Evolutionary conservation across 2,888 invertebrate species (phyloP).

Genomic region (Caenorhabditis plicata): DNA sequence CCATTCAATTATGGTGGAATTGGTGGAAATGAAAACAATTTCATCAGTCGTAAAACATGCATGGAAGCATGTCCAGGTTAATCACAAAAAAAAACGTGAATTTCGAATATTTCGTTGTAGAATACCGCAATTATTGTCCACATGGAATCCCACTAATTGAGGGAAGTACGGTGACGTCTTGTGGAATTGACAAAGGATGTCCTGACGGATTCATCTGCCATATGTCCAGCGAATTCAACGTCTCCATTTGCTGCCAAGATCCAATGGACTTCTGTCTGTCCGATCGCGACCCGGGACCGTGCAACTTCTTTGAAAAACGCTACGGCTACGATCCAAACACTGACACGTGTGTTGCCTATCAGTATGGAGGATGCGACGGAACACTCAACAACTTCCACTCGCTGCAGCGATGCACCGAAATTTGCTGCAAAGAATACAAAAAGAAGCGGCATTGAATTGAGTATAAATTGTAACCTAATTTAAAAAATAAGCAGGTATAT

Average conservation of each 20-base stretch:
- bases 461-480: constrained; percentile 35
- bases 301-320: constrained; percentile 45
- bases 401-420: constrained; percentile 61
- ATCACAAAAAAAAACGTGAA: too few relatives aligned
- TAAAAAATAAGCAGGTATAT: too few relatives aligned
- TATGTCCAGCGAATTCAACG: constrained; percentile 58
- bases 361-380: constrained; percentile 63
- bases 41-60: constrained; percentile 54
- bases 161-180: constrained; percentile 44
- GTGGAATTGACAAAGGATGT: constrained; percentile 60
- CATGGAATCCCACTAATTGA: constrained; percentile 61
- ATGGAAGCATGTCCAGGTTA: constrained; percentile 48
- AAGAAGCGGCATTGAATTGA: too few relatives aligned
- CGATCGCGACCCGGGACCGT: constrained; percentile 60
- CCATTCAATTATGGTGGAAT: constrained; percentile 58
- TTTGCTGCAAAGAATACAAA: constrained; percentile 63
- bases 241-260: constrained; percentile 62
- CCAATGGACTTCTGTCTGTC: constrained; percentile 62
- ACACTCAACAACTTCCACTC: constrained; percentile 62
- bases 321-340: constrained; percentile 60
- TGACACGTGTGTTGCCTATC: constrained; percentile 58
- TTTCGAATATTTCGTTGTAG: too few relatives aligned
- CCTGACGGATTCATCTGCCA: constrained; percentile 62
- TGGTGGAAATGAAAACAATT: constrained; percentile 63
- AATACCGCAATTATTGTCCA: constrained; percentile 56